Conservation (phyloP, 2,888 invertebrate species). For the Sinopyrophorus schimmeli region DNA sequence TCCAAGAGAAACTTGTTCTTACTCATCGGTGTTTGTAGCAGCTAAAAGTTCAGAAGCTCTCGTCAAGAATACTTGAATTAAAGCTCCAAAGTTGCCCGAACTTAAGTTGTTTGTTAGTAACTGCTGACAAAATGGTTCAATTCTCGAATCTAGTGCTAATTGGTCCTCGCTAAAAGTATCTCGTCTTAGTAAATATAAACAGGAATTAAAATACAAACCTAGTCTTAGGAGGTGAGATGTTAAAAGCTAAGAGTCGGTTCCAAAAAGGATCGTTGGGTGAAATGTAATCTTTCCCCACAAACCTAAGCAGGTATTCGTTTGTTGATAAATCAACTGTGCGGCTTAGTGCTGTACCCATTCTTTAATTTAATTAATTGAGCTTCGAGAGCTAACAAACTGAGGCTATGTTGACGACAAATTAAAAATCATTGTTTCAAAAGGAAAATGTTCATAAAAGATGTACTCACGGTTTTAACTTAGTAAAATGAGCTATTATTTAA, state of each 20-base stretch:
- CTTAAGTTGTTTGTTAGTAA: conserved; percentile 81
- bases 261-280: conserved; percentile 89
- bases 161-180: conserved; percentile 73
- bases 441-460: no score
- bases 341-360: conserved; percentile 83
- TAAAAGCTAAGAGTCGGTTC: conserved; percentile 91
- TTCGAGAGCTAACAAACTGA: background rate
- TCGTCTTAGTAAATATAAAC: background rate
- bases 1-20: conserved; percentile 30
- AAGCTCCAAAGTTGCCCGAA: conserved; percentile 87
- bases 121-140: conserved; percentile 73
- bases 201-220: conserved; percentile 56
- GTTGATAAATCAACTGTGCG: conserved; percentile 76
- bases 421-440: background rate
- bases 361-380: conserved; percentile 8
- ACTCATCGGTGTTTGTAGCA: conserved; percentile 89
- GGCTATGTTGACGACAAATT: background rate
- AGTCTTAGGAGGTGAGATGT: conserved; percentile 78
- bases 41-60: conserved; percentile 81
- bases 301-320: conserved; percentile 78
- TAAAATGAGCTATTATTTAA: no score
- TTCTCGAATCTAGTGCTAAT: conserved; percentile 76
- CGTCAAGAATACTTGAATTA: conserved; percentile 84
- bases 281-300: conserved; percentile 80
- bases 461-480: no score